These are phyloP conservation scores for Psylliodes chrysocephalus DNA, from an alignment of 2,888 invertebrate genomes.

Conservation along the genomic window DNA sequence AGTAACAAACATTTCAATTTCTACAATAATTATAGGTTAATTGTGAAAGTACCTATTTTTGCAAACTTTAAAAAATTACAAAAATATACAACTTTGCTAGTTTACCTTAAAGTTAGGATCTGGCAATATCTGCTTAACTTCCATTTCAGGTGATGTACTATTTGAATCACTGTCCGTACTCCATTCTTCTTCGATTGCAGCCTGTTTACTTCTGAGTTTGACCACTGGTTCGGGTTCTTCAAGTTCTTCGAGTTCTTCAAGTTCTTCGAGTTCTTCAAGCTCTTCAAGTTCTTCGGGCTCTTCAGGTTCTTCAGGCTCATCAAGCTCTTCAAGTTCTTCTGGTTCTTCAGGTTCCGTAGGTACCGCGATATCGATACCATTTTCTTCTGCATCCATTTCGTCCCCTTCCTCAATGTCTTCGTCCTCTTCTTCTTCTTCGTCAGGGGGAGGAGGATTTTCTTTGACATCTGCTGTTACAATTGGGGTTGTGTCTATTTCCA, in stretches of 20 bases:
- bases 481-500: constrained; percentile 22
- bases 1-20: no score
- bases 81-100: no score
- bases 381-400: constrained; percentile 10
- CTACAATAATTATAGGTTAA: no score
- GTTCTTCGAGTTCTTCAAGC: constrained; percentile 18
- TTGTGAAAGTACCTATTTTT: no score
- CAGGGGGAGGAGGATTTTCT: constrained; percentile 40
- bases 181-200: constrained; percentile 53
- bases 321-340: constrained; percentile 9
- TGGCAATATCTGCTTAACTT: constrained; percentile 52
- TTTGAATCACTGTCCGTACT: constrained; percentile 58
- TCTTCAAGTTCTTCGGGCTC: constrained; percentile 15
- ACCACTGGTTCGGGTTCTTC: constrained; percentile 36
- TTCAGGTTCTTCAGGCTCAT: constrained; percentile 33
- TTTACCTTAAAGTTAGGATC: constrained; percentile 39
- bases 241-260: constrained; percentile 19
- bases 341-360: constrained; percentile 18
- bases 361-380: not conserved
- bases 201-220: constrained; percentile 5
- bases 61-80: no score
- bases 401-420: constrained; percentile 27
- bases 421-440: constrained; percentile 27
- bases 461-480: not conserved
- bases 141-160: constrained; percentile 52